Percentiles rank a stretch among this genome's conserved stretches.
These are phyloP conservation scores for Meriones unguiculatus DNA, from an alignment of 2,113 vertebrate genomes.

Conservation along the genomic window DNA sequence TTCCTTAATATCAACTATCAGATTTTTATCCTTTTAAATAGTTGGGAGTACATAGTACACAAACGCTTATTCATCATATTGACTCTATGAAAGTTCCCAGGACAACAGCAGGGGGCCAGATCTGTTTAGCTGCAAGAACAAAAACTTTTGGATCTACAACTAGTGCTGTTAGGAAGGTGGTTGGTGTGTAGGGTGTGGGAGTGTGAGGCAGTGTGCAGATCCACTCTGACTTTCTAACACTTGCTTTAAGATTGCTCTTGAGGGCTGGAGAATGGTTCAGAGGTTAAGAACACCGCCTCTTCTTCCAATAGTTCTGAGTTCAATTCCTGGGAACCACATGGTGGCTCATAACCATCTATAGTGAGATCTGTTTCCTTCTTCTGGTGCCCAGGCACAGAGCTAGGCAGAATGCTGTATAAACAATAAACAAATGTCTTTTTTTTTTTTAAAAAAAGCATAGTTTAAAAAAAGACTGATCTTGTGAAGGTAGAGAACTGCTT, in stretches of 20 bases:
- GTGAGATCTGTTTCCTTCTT: no score
- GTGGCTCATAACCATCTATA: no score
- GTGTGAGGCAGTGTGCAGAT: background rate
- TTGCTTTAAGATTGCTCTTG: background rate
- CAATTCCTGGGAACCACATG: no score
- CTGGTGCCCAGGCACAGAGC: no score
- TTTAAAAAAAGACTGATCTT: background rate
- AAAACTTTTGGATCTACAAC: background rate
- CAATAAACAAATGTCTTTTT: no score
- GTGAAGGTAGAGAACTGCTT: background rate
- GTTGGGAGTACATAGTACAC: background rate
- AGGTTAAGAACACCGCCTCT: no score
- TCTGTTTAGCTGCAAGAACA: background rate
- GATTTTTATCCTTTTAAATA: constrained; percentile 26
- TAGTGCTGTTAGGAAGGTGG: background rate
- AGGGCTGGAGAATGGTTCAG: no score
- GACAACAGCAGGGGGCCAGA: background rate
- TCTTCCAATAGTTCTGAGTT: no score
- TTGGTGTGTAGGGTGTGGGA: background rate
- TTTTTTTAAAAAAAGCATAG: no score
- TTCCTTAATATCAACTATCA: background rate
- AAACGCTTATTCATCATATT: background rate
- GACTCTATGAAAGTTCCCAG: background rate
- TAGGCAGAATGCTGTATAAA: no score
- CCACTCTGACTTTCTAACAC: background rate